A percentile compares a stretch with the other conserved stretches of the same genome.
phyloP scores from a whole-genome alignment of 2,797 vertebrate genomes.

The Coregonus suidteri region DNA sequence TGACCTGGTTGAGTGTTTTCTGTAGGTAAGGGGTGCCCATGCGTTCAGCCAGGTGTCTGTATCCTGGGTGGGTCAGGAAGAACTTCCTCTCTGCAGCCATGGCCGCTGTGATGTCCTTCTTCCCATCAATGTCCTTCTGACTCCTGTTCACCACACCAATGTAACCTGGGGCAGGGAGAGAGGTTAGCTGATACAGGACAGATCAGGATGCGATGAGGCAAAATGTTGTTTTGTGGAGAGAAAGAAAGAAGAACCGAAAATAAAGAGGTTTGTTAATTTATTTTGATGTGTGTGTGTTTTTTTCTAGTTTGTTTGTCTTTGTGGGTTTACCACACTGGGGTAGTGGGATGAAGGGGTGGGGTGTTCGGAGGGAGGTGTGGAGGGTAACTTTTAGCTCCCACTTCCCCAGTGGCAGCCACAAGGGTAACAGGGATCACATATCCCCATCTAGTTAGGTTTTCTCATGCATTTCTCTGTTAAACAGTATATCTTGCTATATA shows the following conservation, averaged over 20 bases:
- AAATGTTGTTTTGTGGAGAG: not conserved
- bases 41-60: conserved; percentile 94
- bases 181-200: not conserved
- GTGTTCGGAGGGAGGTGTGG: no score
- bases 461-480: conserved; percentile 58
- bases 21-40: conserved; percentile 97
- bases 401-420: not conserved
- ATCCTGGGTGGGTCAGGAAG: conserved; percentile 91
- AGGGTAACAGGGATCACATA: conserved; percentile 41
- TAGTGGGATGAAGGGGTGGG: no score
- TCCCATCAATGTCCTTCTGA: conserved; percentile 98
- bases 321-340: no score
- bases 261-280: not conserved
- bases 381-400: no score
- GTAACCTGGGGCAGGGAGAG: conserved; percentile 80
- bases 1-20: conserved; percentile 83
- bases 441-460: conserved; percentile 60
- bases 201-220: no score
- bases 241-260: not conserved
- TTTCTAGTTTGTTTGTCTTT: no score
- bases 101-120: conserved; percentile 92
- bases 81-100: conserved; percentile 94
- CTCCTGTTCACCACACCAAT: conserved; percentile 97
- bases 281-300: no score
- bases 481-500: conserved; percentile 63